Percentiles rank a stretch among this genome's conserved stretches.
Conservation (phyloP, 1,140 invertebrate genomes). For the Diabrotica virgifera region DNA sequence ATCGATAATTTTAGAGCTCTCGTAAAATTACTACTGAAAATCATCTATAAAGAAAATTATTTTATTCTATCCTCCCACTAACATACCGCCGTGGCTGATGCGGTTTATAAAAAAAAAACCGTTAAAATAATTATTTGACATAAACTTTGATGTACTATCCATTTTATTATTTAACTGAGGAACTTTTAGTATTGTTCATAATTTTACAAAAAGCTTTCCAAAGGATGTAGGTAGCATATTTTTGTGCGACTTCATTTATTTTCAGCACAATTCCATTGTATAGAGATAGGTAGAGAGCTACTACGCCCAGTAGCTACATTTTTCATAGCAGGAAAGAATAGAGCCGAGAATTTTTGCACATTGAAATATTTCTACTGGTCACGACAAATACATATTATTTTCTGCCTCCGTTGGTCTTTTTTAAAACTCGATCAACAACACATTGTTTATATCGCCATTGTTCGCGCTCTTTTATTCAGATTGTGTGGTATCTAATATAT, state of each 20-base stretch:
- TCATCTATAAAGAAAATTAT: too few species aligned
- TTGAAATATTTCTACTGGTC: constrained; percentile 37
- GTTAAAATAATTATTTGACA: too few species aligned
- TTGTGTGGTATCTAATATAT: constrained; percentile 46
- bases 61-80: too few species aligned
- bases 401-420: constrained; percentile 39
- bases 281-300: constrained; percentile 7
- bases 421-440: constrained; percentile 39
- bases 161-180: too few species aligned
- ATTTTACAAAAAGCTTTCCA: too few species aligned
- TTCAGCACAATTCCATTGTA: constrained; percentile 12
- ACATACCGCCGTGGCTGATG: too few species aligned
- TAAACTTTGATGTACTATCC: too few species aligned
- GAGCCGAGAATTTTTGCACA: constrained; percentile 28
- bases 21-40: too few species aligned
- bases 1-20: too few species aligned
- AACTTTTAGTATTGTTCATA: too few species aligned
- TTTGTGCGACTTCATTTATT: background rate
- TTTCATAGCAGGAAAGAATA: constrained; percentile 29
- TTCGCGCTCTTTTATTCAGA: constrained; percentile 44
- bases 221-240: too few species aligned
- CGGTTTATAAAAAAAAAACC: too few species aligned
- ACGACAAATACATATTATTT: constrained; percentile 44
- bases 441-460: constrained; percentile 47
- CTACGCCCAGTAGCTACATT: constrained; percentile 30